These are phyloP conservation scores for Zapornia atra DNA, from an alignment of 2,113 vertebrate genomes.

Conservation along the genomic window DNA sequence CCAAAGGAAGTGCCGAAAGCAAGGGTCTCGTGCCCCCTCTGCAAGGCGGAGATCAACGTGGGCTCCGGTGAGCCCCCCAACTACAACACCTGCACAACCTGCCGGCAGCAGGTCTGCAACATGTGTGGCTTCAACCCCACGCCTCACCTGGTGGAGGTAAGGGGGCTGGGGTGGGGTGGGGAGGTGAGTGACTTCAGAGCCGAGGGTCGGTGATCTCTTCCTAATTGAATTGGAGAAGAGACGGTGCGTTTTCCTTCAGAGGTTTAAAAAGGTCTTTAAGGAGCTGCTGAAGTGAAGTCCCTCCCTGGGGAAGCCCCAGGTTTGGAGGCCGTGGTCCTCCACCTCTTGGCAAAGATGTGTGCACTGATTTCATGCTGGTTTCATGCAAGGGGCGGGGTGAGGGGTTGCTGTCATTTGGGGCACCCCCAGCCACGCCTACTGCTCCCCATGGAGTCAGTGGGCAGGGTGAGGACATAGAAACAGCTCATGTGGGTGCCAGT, in stretches of 20 bases:
- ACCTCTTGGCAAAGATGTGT: background rate
- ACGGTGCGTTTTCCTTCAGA: background rate
- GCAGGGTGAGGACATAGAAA: background rate
- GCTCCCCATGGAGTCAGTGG: background rate
- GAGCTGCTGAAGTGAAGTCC: background rate
- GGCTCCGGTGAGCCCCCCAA: constrained; percentile 85
- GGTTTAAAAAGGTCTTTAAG: background rate
- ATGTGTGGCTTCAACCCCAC: constrained; percentile 98
- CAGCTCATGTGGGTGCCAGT: background rate
- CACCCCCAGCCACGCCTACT: background rate
- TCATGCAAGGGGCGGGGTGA: background rate
- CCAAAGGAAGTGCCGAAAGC: constrained; percentile 82
- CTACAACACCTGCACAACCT: constrained; percentile 95
- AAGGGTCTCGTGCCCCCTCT: constrained; percentile 89
- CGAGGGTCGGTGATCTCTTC: rapidly evolving
- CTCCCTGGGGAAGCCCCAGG: background rate
- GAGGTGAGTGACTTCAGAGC: rapidly evolving
- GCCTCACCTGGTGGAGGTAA: constrained; percentile 95
- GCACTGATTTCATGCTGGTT: background rate
- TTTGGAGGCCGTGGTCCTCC: background rate
- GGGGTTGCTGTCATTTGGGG: background rate
- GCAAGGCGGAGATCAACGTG: constrained; percentile 91
- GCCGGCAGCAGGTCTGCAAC: constrained; percentile 94
- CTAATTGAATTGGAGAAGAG: background rate
- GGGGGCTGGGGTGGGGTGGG: background rate